These are phyloP conservation scores for Sebastes glaucus DNA, from an alignment of 2,797 vertebrate species.

Conservation along the genomic window DNA sequence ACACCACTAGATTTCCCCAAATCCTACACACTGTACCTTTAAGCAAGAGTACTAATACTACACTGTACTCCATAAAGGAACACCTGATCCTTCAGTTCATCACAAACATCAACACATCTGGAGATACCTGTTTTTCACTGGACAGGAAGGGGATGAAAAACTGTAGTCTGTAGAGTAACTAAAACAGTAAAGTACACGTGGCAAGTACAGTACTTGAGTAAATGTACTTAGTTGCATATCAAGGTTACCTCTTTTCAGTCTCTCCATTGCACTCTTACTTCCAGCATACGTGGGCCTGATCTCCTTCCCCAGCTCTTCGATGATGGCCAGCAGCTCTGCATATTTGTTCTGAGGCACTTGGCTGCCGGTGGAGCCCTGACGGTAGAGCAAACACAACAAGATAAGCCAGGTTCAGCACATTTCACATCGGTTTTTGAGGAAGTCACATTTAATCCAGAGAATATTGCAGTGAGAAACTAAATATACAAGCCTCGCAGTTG, in stretches of 20 bases:
- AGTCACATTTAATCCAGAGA: background rate
- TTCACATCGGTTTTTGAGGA: background rate
- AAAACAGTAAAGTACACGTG: no score
- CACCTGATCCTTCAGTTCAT: background rate
- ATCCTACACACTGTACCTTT: background rate
- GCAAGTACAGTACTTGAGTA: background rate
- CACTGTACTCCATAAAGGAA: background rate
- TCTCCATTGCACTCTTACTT: conserved; percentile 99
- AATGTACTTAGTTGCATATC: no score
- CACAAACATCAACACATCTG: background rate
- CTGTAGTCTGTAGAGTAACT: no score
- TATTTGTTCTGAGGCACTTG: conserved; percentile 99
- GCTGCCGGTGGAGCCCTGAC: conserved; percentile 89
- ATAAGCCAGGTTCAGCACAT: background rate
- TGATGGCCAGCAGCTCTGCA: conserved; percentile 96
- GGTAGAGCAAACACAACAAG: background rate
- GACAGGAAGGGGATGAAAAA: no score
- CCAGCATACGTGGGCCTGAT: conserved; percentile 98
- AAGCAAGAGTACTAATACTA: background rate
- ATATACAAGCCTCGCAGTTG: no score
- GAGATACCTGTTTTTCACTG: no score
- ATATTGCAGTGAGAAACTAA: background rate
- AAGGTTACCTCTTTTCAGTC: conserved; percentile 92
- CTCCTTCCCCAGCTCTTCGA: conserved; percentile 98
- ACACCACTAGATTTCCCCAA: no score